A percentile compares a stretch with the other conserved stretches of the same genome.
phyloP scores from a whole-genome alignment of 2,113 vertebrate species.

The Crotophaga sulcirostris region DNA sequence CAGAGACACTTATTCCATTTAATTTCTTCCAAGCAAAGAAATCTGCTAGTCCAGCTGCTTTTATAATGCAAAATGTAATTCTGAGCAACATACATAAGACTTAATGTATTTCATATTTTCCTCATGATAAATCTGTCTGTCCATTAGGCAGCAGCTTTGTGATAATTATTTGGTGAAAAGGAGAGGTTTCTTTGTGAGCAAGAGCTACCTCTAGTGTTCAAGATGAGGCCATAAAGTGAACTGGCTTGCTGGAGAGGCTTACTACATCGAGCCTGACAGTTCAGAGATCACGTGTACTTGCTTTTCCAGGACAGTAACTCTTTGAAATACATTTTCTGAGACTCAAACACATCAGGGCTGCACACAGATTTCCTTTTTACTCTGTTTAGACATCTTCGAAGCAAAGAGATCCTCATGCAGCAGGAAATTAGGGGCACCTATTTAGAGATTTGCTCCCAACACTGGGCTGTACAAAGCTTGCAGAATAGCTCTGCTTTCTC shows the following conservation, averaged over 20 bases:
- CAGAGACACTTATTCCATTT: not conserved
- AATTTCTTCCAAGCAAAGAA: constrained; percentile 24
- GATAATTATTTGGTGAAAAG: not conserved
- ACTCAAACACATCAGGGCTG: constrained; percentile 1
- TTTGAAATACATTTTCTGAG: constrained; percentile 46
- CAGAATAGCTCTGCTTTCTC: not conserved
- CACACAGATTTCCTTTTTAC: not conserved
- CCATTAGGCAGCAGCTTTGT: constrained; percentile 3
- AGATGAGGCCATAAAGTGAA: not conserved
- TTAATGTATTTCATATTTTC: constrained; percentile 42
- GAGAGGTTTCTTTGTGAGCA: not conserved
- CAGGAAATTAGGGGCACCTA: not conserved
- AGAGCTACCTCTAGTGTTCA: constrained; percentile 60
- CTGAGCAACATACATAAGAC: not conserved
- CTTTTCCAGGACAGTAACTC: constrained; percentile 37
- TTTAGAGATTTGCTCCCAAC: not conserved
- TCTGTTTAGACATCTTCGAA: not conserved
- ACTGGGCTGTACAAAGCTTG: not conserved
- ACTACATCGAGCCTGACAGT: constrained; percentile 9
- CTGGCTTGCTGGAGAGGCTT: not conserved
- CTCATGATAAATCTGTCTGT: not conserved
- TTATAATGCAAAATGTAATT: constrained; percentile 25
- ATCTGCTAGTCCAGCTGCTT: constrained; percentile 51
- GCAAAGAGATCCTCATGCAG: not conserved
- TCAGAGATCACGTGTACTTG: constrained; percentile 17